Conservation (phyloP, 2,113 vertebrate species). For the Daboia siamensis region DNA sequence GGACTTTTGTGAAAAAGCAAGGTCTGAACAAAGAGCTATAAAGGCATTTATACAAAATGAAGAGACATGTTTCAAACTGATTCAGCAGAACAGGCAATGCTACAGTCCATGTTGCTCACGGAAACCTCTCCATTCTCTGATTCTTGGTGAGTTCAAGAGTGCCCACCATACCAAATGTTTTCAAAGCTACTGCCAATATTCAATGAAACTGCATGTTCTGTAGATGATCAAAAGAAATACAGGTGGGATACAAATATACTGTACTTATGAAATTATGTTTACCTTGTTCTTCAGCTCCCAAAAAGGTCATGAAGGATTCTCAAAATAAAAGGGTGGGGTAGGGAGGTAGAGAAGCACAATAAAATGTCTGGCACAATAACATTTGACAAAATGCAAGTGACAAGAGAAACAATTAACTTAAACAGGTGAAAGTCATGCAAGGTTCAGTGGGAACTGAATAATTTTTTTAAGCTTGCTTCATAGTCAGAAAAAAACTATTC, state of each 20-base stretch:
- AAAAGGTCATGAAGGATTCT: not conserved
- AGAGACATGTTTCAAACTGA: not conserved
- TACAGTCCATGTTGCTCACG: not conserved
- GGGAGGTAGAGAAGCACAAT: not conserved
- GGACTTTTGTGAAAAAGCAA: not conserved
- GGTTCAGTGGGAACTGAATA: not conserved
- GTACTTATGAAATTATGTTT: not conserved
- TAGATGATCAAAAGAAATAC: not conserved
- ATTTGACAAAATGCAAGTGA: not conserved
- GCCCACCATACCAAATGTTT: not conserved
- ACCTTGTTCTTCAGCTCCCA: not conserved
- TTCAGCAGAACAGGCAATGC: not conserved
- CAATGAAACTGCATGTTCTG: not conserved
- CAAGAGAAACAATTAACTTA: not conserved
- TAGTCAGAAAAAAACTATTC: not conserved
- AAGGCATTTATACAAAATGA: not conserved
- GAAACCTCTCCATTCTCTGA: not conserved
- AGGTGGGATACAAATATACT: not conserved
- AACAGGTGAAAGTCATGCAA: not conserved
- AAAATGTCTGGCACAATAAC: not conserved
- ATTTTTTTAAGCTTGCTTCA: not conserved
- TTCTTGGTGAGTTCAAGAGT: not conserved
- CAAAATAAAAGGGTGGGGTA: not conserved
- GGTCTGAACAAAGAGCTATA: too few species aligned
- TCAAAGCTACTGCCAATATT: not conserved